Conservation (phyloP, 2,797 vertebrate genomes). For the Hydrophis major region DNA sequence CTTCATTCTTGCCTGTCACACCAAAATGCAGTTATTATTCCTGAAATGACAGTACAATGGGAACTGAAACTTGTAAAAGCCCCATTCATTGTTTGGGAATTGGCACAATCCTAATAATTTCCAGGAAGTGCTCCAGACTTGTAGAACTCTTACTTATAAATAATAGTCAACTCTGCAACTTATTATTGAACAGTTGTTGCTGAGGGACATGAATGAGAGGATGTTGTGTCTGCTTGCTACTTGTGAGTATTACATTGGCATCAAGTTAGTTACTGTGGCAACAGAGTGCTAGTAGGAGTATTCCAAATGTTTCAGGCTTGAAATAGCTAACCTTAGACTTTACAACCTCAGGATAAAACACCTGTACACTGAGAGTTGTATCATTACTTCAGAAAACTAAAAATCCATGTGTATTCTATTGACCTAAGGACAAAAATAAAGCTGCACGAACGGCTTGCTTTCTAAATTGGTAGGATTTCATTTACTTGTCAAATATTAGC, state of each 20-base stretch:
- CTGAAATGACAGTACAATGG: background rate
- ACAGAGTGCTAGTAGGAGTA: background rate
- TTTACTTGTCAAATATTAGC: background rate
- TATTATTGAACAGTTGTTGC: background rate
- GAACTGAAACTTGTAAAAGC: background rate
- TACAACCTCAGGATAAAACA: background rate
- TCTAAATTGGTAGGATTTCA: background rate
- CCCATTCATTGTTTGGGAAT: background rate
- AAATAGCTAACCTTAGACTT: background rate
- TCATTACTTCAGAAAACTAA: background rate
- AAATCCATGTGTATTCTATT: background rate
- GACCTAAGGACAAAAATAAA: background rate
- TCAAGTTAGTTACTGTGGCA: background rate
- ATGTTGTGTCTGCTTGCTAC: background rate
- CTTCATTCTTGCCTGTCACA: background rate
- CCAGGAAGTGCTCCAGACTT: background rate
- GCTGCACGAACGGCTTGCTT: background rate
- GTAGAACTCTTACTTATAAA: background rate
- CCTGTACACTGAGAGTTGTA: background rate
- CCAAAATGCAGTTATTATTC: background rate
- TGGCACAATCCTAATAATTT: background rate
- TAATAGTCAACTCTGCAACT: background rate
- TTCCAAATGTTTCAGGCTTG: background rate
- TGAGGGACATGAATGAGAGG: background rate
- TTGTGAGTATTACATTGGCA: background rate